Conservation (phyloP, 2,797 vertebrate species). For the Falco columbarius region DNA sequence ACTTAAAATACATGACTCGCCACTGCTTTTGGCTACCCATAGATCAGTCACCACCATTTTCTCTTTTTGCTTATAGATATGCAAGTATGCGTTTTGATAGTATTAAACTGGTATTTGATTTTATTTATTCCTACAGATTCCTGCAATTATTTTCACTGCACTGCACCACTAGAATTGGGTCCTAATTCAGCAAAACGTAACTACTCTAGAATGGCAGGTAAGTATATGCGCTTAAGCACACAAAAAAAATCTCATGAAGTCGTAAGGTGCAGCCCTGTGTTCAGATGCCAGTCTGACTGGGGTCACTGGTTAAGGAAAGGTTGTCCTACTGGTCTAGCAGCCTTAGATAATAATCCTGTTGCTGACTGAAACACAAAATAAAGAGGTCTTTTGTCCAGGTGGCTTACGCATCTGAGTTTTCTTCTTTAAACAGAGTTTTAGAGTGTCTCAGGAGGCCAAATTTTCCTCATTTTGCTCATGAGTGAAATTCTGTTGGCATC, state of each 20-base stretch:
- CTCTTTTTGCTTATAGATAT: neutral
- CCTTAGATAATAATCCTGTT: neutral
- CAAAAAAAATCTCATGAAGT: neutral
- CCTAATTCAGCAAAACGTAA: neutral
- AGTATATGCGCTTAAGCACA: neutral
- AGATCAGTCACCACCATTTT: neutral
- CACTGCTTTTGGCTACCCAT: neutral
- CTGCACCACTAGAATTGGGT: neutral
- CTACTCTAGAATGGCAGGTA: neutral
- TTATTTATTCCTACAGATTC: neutral
- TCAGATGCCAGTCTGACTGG: neutral
- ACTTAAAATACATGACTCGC: neutral
- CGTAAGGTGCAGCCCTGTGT: neutral
- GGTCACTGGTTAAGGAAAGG: neutral
- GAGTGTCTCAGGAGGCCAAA: neutral
- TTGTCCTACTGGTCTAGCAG: neutral
- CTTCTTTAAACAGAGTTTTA: neutral
- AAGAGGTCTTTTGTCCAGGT: neutral
- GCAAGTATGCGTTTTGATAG: neutral
- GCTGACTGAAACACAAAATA: neutral
- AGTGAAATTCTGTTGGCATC: neutral
- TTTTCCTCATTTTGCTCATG: neutral
- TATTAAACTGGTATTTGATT: neutral
- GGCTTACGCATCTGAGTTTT: neutral
- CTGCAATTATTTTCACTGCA: neutral